Evolutionary conservation across 2,888 invertebrate species (phyloP).

Genomic region (Ommatoiulus sabulosus): DNA sequence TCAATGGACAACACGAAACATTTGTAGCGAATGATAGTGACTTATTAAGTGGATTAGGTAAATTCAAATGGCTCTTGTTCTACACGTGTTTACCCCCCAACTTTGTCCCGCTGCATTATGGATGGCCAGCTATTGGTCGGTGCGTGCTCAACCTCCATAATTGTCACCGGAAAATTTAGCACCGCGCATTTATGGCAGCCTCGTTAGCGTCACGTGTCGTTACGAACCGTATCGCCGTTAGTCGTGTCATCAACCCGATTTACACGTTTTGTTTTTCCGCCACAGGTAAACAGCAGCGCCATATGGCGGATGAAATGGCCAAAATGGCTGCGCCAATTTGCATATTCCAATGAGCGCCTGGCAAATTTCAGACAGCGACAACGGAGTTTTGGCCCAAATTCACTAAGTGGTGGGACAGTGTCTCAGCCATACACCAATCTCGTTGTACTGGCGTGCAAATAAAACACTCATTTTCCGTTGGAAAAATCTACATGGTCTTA

Average conservation of each 20-base stretch:
- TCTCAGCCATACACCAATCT: not conserved
- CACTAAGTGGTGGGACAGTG: not conserved
- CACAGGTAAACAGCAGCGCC: not conserved
- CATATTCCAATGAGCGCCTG: not conserved
- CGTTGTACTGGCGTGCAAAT: no score
- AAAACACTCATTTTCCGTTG: no score
- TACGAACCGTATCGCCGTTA: not conserved
- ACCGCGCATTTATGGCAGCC: not conserved
- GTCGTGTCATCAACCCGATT: conserved; percentile 38
- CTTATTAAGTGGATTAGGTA: conserved; percentile 40
- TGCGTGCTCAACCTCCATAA: not conserved
- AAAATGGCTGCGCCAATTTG: not conserved
- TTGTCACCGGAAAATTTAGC: conserved; percentile 27
- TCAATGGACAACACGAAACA: conserved; percentile 26
- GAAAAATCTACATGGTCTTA: no score
- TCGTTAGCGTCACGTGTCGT: not conserved
- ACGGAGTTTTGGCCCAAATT: not conserved
- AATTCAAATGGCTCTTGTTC: conserved; percentile 36
- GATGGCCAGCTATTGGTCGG: not conserved
- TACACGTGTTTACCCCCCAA: conserved; percentile 37
- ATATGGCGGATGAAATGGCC: not conserved
- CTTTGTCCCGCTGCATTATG: conserved; percentile 24
- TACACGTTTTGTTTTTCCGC: not conserved
- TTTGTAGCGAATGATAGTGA: conserved; percentile 30
- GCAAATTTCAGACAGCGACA: not conserved